phyloP scores from a whole-genome alignment of 2,113 vertebrate genomes.

The Falcunculus frontatus region DNA sequence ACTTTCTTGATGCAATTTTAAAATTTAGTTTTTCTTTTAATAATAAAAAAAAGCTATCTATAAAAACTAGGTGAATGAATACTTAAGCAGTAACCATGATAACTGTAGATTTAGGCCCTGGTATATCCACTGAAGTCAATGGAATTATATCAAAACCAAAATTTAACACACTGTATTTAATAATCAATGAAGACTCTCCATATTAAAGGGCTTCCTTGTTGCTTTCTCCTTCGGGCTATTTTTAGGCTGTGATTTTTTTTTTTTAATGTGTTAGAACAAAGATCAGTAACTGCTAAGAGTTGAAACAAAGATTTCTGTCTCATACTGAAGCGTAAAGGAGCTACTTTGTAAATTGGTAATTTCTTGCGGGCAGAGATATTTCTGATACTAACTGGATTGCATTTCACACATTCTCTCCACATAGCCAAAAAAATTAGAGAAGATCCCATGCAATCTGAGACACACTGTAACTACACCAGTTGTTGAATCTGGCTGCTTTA shows the following conservation, averaged over 20 bases:
- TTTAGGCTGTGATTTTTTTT: neutral
- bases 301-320: conserved; percentile 52
- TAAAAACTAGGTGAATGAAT: neutral
- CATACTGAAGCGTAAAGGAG: conserved; percentile 1
- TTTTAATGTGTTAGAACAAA: conserved; percentile 30
- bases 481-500: neutral
- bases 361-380: neutral
- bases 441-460: neutral
- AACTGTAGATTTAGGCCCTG: neutral
- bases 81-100: neutral
- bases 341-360: conserved; percentile 7
- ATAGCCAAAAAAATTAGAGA: neutral
- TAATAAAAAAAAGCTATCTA: neutral
- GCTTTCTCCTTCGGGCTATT: neutral
- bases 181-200: neutral
- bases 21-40: neutral
- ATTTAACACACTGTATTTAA: neutral
- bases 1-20: neutral
- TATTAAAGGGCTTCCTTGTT: neutral
- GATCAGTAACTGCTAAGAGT: conserved; percentile 62
- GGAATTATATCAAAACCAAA: neutral
- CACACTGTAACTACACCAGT: neutral
- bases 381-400: conserved; percentile 52
- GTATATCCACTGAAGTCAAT: neutral
- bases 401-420: conserved; percentile 54